Evolutionary conservation across 2,113 vertebrate genomes (phyloP), one percentile per base, ranked within the genome.

Genomic region (Shinisaurus crocodilurus): DNA sequence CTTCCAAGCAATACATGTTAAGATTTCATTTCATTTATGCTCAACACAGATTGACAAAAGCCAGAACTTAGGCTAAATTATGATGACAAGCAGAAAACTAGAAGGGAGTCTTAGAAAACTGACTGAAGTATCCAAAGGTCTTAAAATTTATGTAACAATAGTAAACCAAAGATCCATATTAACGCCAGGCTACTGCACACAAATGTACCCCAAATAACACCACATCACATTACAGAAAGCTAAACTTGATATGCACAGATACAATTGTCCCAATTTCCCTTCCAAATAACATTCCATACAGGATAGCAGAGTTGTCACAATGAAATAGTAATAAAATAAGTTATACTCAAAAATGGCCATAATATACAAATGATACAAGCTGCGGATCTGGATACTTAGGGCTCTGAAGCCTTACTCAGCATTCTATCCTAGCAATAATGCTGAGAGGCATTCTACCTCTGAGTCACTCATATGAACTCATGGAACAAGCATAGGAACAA

Each of bases 71-170:
- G 0, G 76, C 87, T 94, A 93, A 94, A 96, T 95, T 92, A 75
- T 79, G 81, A 91, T 15, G 96, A 95, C 93, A 96, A 95, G 96
- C 87, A 91, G 93, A 95, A 96, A 97, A 92, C 16, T 3, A 63
- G 32, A 84, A n/a, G 15, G 82, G 83, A 91, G 95, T 5, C 88
- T 77, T 1, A 93, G 85, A 83, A 90, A 88, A 91, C 87, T 43
- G 76, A 81, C 90, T 60, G 94, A 75, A 91, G 94, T 79, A 89
- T 91, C 90, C 76, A 2, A 27, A 67, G 90, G 88, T 89, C 92
- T 94, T 95, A 95, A 97, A 96, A 94, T 93, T 87, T 94, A 95
- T 93, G 84, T 6, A 54, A 88, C 90, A 91, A 40, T n/a, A 85
- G 89, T 0, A 3, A 90, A 91, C n/a, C 43, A 86, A 90, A 90